A percentile compares a stretch with the other conserved stretches of the same genome.
Evolutionary conservation across 2,797 vertebrate species (phyloP).

Genomic region (Sciaenops ocellatus): DNA sequence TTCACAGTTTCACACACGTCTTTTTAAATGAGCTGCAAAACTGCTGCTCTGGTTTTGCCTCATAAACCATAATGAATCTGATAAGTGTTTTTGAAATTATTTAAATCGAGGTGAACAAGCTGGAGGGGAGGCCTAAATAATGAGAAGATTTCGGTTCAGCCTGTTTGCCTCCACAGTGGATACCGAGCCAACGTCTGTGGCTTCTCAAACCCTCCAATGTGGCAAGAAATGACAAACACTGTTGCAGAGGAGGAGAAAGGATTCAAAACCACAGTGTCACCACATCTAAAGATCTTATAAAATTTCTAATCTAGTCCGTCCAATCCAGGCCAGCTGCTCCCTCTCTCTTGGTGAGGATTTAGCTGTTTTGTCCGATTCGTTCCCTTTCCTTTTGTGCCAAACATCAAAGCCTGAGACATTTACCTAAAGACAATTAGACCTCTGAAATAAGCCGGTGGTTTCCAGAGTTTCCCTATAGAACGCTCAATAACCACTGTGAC

Average conservation of each 20-base stretch:
- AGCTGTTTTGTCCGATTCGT: constrained; percentile 48
- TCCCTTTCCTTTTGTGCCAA: constrained; percentile 41
- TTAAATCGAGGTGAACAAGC: constrained; percentile 14
- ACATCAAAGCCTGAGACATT: constrained; percentile 61
- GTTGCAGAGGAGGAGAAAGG: constrained; percentile 37
- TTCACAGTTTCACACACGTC: not conserved
- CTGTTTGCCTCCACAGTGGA: constrained; percentile 27
- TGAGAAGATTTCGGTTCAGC: constrained; percentile 18
- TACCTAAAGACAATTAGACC: constrained; percentile 59
- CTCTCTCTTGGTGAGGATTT: constrained; percentile 36
- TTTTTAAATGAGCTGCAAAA: constrained; percentile 3
- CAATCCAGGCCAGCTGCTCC: constrained; percentile 60
- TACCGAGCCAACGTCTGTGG: constrained; percentile 55
- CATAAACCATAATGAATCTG: constrained; percentile 18
- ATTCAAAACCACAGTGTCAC: constrained; percentile 52
- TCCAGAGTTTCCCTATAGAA: constrained; percentile 40
- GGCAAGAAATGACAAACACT: constrained; percentile 66
- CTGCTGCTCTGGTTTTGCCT: not conserved
- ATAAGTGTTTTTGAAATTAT: constrained; percentile 33
- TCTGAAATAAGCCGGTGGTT: constrained; percentile 40
- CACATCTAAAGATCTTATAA: constrained; percentile 69
- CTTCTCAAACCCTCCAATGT: constrained; percentile 50
- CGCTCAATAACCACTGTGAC: constrained; percentile 5
- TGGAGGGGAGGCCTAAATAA: constrained; percentile 31
- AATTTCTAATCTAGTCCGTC: constrained; percentile 56